These are phyloP conservation scores for Trachelipus rathkii DNA, from an alignment of 1,140 invertebrate genomes.

Conservation along the genomic window DNA sequence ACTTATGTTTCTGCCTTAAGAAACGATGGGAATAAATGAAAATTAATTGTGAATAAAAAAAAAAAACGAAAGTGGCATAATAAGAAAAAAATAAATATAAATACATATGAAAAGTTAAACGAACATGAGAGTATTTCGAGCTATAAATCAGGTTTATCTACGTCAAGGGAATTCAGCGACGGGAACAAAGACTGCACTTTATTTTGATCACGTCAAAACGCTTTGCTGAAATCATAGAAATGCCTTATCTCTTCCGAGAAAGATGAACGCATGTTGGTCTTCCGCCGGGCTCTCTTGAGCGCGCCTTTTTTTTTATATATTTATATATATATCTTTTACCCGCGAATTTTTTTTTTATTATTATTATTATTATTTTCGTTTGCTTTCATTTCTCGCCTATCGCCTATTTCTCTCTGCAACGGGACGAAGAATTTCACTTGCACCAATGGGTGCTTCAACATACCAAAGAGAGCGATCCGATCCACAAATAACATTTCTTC, in stretches of 20 bases:
- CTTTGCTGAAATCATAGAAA: slow-evolving; percentile 46
- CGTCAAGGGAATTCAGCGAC: slow-evolving; percentile 42
- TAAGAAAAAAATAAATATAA: slow-evolving; percentile 11
- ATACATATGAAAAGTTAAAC: slow-evolving; percentile 10
- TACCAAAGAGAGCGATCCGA: background rate
- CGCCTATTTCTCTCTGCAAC: background rate
- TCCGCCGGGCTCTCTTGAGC: too few species aligned
- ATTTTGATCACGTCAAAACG: slow-evolving; percentile 46
- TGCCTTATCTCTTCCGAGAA: slow-evolving; percentile 26
- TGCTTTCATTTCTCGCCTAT: background rate
- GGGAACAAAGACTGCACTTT: slow-evolving; percentile 44
- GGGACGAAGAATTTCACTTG: background rate
- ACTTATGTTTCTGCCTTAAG: too few species aligned
- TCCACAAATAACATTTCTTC: too few species aligned
- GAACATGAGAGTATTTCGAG: background rate
- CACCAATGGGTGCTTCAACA: background rate
- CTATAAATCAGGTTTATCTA: slow-evolving; percentile 46
- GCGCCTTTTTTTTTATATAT: too few species aligned
- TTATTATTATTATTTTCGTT: background rate
- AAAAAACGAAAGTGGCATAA: background rate
- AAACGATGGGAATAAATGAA: background rate
- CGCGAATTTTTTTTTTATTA: background rate
- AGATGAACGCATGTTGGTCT: slow-evolving; percentile 1
- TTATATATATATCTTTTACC: background rate
- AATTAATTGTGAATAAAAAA: slow-evolving; percentile 1